Conservation (phyloP, 2,797 vertebrate genomes). For the Smutsia gigantea region DNA sequence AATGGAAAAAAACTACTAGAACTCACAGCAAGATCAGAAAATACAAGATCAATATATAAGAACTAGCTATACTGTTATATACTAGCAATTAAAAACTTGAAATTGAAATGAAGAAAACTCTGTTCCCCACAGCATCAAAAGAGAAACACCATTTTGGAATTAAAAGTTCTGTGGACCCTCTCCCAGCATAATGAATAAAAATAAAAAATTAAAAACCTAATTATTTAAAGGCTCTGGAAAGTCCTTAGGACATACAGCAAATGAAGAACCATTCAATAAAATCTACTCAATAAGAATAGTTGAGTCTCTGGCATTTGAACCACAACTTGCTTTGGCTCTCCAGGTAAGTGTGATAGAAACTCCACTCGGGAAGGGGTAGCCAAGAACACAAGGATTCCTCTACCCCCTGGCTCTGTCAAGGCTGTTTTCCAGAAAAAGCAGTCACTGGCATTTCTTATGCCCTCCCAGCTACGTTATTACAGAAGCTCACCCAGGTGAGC, state of each 20-base stretch:
- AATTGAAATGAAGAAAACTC: background rate
- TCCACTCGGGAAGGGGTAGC: background rate
- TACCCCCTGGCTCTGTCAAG: background rate
- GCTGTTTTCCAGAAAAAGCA: background rate
- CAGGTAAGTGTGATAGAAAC: background rate
- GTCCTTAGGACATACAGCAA: background rate
- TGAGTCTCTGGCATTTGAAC: background rate
- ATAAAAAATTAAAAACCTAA: background rate
- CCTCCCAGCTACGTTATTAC: background rate
- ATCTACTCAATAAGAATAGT: background rate
- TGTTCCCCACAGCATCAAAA: background rate
- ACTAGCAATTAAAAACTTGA: background rate
- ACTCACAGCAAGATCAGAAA: background rate
- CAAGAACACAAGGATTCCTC: background rate
- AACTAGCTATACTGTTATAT: background rate
- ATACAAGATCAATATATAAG: background rate
- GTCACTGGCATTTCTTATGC: background rate
- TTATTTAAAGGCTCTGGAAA: background rate
- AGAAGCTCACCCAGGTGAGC: too few relatives aligned
- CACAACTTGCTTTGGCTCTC: background rate
- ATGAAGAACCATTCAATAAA: background rate
- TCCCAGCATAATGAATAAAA: background rate
- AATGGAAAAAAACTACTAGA: background rate
- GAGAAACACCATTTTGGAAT: background rate
- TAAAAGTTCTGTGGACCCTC: background rate